A percentile compares a stretch with the other conserved stretches of the same genome.
These are phyloP conservation scores for Ceratina japonica DNA, from an alignment of 1,140 invertebrate species.

Conservation along the genomic window DNA sequence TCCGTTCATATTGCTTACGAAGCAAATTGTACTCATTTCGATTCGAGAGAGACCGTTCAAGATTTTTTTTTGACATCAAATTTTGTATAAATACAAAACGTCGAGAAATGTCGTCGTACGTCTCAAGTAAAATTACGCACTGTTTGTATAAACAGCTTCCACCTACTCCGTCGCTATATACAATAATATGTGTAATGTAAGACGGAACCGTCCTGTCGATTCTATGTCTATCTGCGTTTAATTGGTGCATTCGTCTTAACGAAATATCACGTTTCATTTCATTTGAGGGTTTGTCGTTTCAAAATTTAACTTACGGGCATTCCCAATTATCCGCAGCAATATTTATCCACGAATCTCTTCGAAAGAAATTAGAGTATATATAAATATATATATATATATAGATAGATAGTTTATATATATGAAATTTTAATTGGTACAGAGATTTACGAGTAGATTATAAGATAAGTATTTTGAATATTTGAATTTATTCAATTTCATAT, in stretches of 20 bases:
- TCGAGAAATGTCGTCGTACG: too few relatives aligned
- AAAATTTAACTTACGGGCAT: neutral
- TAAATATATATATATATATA: neutral
- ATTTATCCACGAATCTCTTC: neutral
- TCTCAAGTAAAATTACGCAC: too few relatives aligned
- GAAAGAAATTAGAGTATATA: neutral
- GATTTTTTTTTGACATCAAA: too few relatives aligned
- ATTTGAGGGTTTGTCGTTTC: too few relatives aligned
- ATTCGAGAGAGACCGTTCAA: too few relatives aligned
- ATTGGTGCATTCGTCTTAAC: constrained; percentile 40
- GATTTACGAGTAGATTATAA: neutral
- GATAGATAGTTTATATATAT: neutral
- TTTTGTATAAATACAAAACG: too few relatives aligned
- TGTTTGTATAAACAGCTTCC: too few relatives aligned
- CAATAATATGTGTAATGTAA: too few relatives aligned
- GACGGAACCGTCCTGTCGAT: too few relatives aligned
- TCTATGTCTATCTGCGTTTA: neutral
- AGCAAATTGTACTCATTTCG: neutral
- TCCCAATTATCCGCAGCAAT: neutral
- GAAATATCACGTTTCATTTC: neutral
- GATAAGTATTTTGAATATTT: neutral
- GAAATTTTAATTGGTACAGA: neutral
- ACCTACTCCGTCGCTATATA: too few relatives aligned
- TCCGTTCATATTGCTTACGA: neutral
- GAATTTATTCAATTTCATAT: constrained; percentile 1